These are phyloP conservation scores for Leptinotarsa juncta DNA, from an alignment of 2,888 invertebrate genomes.

Conservation along the genomic window DNA sequence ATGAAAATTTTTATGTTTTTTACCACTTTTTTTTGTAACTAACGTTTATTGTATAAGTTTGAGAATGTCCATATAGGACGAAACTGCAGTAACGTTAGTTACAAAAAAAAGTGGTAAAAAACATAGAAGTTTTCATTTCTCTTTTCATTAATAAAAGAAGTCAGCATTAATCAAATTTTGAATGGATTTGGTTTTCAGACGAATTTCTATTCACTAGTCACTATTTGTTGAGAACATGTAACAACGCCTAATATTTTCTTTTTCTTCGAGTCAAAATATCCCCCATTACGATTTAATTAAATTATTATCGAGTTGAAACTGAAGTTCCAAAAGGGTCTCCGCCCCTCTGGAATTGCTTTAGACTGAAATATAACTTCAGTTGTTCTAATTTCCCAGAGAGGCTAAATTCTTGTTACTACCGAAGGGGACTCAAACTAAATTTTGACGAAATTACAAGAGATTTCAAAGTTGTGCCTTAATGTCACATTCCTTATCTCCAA, in stretches of 20 bases:
- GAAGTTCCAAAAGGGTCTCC: constrained; percentile 8
- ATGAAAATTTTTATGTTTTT: too few species aligned
- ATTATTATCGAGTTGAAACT: constrained; percentile 13
- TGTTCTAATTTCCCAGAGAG: constrained; percentile 6
- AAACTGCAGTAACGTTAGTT: too few species aligned
- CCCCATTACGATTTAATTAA: constrained; percentile 1
- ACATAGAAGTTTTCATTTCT: too few species aligned
- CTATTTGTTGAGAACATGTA: too few species aligned
- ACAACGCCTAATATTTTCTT: background rate
- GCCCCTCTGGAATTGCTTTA: constrained; percentile 2
- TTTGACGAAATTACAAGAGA: constrained; percentile 17
- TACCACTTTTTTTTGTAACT: too few species aligned
- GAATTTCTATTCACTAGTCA: too few species aligned
- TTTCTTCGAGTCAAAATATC: background rate
- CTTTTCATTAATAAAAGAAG: too few species aligned
- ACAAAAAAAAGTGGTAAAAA: too few species aligned
- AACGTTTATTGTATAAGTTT: too few species aligned
- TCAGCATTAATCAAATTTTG: too few species aligned
- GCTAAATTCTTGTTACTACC: constrained; percentile 2
- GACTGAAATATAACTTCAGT: constrained; percentile 11
- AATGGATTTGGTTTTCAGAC: too few species aligned
- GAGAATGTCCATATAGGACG: too few species aligned
- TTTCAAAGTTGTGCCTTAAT: constrained; percentile 7
- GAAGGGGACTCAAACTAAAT: background rate
- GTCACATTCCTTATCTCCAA: constrained; percentile 3